Conservation (phyloP, 1,140 invertebrate species). For the Chymomyza costata region DNA sequence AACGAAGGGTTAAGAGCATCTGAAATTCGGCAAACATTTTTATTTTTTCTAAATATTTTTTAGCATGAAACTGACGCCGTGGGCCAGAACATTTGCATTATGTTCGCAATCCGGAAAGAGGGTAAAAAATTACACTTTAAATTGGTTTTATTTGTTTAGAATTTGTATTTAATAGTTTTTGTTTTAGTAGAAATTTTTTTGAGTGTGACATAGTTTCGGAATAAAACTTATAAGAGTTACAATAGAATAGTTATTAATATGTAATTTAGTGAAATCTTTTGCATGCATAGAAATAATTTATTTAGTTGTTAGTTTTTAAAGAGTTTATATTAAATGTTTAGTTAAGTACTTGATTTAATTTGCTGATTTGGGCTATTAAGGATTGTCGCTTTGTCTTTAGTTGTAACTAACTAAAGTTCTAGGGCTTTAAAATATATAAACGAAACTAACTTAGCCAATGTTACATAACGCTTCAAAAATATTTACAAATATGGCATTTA, state of each 20-base stretch:
- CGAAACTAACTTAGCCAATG: constrained; percentile 20
- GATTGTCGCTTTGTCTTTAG: constrained; percentile 58
- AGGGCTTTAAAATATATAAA: constrained; percentile 25
- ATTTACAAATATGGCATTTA: too few relatives aligned
- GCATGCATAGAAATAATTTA: constrained; percentile 32
- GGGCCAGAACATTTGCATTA: constrained; percentile 64
- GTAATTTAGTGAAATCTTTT: constrained; percentile 49
- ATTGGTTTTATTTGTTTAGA: constrained; percentile 39
- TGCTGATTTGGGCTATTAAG: constrained; percentile 39
- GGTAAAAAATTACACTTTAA: too few relatives aligned
- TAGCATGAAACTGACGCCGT: constrained; percentile 54
- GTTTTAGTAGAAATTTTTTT: constrained; percentile 31
- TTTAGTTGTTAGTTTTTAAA: constrained; percentile 30
- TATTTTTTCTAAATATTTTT: too few relatives aligned
- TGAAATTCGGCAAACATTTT: too few relatives aligned
- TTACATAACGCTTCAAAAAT: not conserved
- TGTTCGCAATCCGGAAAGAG: constrained; percentile 62
- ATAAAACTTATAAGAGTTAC: constrained; percentile 61
- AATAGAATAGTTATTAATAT: constrained; percentile 53
- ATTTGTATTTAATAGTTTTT: constrained; percentile 34
- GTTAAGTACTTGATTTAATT: constrained; percentile 24
- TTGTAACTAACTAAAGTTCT: constrained; percentile 1
- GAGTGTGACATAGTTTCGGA: constrained; percentile 10
- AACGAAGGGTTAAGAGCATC: too few relatives aligned
- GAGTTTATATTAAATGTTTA: constrained; percentile 16